A percentile compares a stretch with the other conserved stretches of the same genome.
phyloP scores from a whole-genome alignment of 2,888 invertebrate genomes.

The Trypoxylon attenuatum region DNA sequence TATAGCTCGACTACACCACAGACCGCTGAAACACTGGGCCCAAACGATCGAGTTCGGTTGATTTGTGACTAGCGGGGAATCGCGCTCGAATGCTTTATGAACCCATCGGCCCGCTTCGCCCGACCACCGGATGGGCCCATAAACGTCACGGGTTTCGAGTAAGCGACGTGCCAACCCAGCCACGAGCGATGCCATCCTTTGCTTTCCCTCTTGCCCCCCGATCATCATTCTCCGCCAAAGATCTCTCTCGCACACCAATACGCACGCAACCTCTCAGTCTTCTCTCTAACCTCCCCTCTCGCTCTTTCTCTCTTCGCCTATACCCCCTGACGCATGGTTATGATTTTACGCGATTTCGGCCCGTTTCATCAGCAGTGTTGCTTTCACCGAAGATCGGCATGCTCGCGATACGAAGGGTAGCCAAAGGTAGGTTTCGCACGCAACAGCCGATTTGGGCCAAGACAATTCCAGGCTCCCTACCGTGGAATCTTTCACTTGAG shows the following conservation, averaged over 20 bases:
- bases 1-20: conserved; percentile 43
- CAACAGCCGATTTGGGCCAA: conserved; percentile 32
- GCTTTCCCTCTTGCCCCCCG: neutral
- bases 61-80: conserved; percentile 64
- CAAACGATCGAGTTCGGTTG: conserved; percentile 63
- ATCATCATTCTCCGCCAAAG: neutral
- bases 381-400: too few species aligned
- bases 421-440: too few species aligned
- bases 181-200: conserved; percentile 9
- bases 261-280: too few species aligned
- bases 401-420: too few species aligned
- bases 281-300: too few species aligned
- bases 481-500: conserved; percentile 43
- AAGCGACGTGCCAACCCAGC: conserved; percentile 43
- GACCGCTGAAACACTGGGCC: conserved; percentile 55
- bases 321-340: too few species aligned
- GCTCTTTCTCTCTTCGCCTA: too few species aligned
- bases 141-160: conserved; percentile 63
- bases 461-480: conserved; percentile 39
- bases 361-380: neutral
- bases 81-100: conserved; percentile 64
- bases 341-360: neutral
- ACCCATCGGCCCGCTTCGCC: conserved; percentile 61
- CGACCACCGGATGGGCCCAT: conserved; percentile 59
- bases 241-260: too few species aligned